These are phyloP conservation scores for Cygnus olor DNA, from an alignment of 2,797 vertebrate species.

Conservation along the genomic window DNA sequence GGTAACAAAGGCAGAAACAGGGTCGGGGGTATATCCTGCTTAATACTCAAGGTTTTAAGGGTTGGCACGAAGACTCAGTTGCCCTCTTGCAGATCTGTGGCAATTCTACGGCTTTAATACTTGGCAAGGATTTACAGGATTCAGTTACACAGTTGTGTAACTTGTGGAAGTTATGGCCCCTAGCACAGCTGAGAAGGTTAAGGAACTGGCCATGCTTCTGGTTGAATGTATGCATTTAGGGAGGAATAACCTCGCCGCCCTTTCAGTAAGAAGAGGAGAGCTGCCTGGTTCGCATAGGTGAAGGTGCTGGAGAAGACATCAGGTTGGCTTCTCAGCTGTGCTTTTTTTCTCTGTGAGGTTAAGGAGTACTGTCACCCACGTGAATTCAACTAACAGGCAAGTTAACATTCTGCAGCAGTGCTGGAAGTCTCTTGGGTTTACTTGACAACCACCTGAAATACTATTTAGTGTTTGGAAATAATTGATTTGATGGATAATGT, in stretches of 20 bases:
- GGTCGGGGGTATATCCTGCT: not conserved
- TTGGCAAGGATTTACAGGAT: not conserved
- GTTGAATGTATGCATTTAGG: not conserved
- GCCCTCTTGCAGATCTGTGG: not conserved
- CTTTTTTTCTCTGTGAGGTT: not conserved
- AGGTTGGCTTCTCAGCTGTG: not conserved
- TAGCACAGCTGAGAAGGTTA: not conserved
- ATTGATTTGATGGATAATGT: not conserved
- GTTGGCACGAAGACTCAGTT: not conserved
- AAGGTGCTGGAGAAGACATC: not conserved
- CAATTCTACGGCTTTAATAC: not conserved
- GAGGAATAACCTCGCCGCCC: not conserved
- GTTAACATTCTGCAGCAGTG: not conserved
- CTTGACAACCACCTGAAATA: constrained; percentile 11
- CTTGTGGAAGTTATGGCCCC: not conserved
- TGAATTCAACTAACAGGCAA: not conserved
- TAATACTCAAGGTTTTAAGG: not conserved
- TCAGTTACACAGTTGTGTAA: not conserved
- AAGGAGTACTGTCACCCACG: not conserved
- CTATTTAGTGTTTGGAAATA: not conserved
- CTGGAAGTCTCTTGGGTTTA: not conserved
- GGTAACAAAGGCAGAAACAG: not conserved
- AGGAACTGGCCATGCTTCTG: not conserved
- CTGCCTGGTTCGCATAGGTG: not conserved
- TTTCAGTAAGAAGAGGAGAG: not conserved